Percentiles rank a stretch among this genome's conserved stretches.
Conservation (phyloP, 1,140 invertebrate genomes). For the Brachionus rotundiformis region DNA sequence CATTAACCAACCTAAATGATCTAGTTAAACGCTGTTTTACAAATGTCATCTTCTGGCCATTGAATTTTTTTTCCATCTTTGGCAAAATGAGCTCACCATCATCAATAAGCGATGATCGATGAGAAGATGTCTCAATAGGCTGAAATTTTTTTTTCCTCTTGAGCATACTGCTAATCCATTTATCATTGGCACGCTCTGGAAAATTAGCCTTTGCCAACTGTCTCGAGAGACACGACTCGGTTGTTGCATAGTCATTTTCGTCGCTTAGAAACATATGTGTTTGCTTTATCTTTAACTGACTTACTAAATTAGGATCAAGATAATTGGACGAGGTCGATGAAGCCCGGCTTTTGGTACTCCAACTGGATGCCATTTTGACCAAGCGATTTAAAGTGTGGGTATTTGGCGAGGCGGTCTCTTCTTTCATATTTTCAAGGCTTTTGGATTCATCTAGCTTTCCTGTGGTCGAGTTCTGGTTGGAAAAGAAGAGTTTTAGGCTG, state of each 20-base stretch:
- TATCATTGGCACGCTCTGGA: neutral
- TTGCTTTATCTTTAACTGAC: conserved; percentile 29
- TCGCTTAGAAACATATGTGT: conserved; percentile 36
- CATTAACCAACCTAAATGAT: neutral
- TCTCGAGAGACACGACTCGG: neutral
- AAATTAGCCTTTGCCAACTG: neutral
- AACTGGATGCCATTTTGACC: neutral
- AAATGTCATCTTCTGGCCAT: neutral
- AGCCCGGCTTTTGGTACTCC: conserved; percentile 12
- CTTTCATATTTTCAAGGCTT: conserved; percentile 6
- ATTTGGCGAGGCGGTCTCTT: neutral
- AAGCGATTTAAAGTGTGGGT: conserved; percentile 1
- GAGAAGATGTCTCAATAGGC: neutral
- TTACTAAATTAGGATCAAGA: conserved; percentile 4
- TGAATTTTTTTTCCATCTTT: neutral
- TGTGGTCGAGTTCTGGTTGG: neutral
- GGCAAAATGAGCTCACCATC: neutral
- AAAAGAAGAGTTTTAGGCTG: neutral
- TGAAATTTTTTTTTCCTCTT: neutral
- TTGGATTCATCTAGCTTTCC: neutral
- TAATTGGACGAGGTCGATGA: conserved; percentile 37
- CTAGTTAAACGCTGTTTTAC: neutral
- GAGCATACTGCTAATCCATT: too few species aligned
- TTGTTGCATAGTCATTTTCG: conserved; percentile 1
- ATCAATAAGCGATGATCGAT: neutral